Base-by-base conservation (phyloP, 2,888 invertebrate genomes). In the Aethes cnicana region DNA sequence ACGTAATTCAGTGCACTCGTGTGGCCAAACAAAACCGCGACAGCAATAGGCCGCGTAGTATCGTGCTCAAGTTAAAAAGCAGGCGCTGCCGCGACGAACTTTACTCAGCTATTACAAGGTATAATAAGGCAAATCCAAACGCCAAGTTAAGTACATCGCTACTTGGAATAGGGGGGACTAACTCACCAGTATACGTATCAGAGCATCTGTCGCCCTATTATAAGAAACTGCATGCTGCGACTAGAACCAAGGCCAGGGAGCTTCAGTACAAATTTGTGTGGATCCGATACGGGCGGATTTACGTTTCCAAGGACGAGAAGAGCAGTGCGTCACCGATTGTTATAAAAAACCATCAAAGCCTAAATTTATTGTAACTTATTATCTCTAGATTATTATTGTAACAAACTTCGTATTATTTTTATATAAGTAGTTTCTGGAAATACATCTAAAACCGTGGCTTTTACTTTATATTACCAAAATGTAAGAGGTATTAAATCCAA, bases 381-480 rank as follows among this genome's bases (percentile, higher is more conserved):
- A 8, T 8, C n/a, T 25, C n/a, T n/a, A n/a, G n/a, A n/a, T n/a
- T n/a, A n/a, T n/a, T n/a, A n/a, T n/a, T n/a, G n/a, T n/a, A n/a
- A n/a, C n/a, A n/a, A n/a, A n/a, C n/a, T n/a, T n/a, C n/a, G n/a
- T n/a, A n/a, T n/a, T n/a, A n/a, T n/a, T n/a, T n/a, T n/a, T n/a
- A n/a, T n/a, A n/a, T n/a, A n/a, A n/a, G n/a, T n/a, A n/a, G n/a
- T n/a, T n/a, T n/a, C n/a, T n/a, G n/a, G n/a, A n/a, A n/a, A n/a
- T n/a, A n/a, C n/a, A n/a, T n/a, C n/a, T n/a, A n/a, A n/a, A n/a
- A n/a, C n/a, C n/a, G n/a, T n/a, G n/a, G n/a, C n/a, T n/a, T n/a
- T n/a, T n/a, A n/a, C 18, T 3, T 17, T 23, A 26, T 54, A 46
- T 41, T 54, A 54, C 28, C 55, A 55, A 18, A 55, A 55, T 16